Evolutionary conservation across 2,113 vertebrate species (phyloP).

Genomic region (Bolborhynchus lineola): DNA sequence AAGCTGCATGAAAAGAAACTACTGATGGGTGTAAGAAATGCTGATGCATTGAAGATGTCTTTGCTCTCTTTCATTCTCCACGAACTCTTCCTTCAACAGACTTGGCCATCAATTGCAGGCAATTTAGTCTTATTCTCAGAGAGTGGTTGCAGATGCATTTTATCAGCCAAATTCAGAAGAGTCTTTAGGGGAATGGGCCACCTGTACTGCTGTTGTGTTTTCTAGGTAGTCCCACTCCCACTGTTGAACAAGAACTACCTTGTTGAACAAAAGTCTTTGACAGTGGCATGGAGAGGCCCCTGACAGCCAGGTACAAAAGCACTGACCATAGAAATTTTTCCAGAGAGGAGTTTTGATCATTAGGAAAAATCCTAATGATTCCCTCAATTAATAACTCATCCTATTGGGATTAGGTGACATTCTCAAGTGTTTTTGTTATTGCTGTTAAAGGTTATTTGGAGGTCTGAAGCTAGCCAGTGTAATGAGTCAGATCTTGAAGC

Average conservation of each 20-base stretch:
- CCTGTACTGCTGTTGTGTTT: not conserved
- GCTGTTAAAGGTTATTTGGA: not conserved
- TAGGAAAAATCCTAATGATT: not conserved
- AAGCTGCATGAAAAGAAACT: not conserved
- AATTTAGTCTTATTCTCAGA: not conserved
- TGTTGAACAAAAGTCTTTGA: not conserved
- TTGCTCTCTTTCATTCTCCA: not conserved
- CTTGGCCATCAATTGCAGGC: not conserved
- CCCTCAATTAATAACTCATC: not conserved
- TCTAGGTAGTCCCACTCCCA: not conserved
- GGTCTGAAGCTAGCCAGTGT: not conserved
- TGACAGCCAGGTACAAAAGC: accelerated
- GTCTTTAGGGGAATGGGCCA: not conserved
- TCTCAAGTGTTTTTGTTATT: not conserved
- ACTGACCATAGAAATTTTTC: not conserved
- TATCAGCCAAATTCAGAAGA: not conserved
- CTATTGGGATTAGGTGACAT: not conserved
- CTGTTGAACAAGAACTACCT: not conserved
- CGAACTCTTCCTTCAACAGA: not conserved
- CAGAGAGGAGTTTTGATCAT: not conserved
- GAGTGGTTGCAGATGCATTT: not conserved
- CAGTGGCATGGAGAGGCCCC: not conserved
- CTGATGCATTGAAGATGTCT: not conserved
- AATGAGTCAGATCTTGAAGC: not conserved
- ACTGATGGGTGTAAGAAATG: not conserved